Base-by-base conservation (phyloP, 2,113 vertebrate genomes). In the Sphyrna mokarran region DNA sequence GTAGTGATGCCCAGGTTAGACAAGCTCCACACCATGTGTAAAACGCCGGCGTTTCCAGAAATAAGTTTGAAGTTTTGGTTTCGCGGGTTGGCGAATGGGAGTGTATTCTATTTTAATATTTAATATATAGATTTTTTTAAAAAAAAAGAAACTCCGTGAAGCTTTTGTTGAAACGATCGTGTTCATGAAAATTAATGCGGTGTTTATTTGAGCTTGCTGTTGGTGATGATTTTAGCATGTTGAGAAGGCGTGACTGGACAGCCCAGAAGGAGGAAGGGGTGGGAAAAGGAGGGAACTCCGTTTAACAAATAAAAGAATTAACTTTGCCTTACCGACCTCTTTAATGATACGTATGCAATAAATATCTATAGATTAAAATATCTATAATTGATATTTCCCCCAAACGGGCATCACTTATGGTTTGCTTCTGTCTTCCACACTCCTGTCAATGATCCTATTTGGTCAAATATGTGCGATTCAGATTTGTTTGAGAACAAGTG, bases 221-320 rank as follows among this genome's bases (percentile, higher is more conserved):
- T 98, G 98, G 98, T 97, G 98, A 97, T 98, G 97, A 98, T 98
- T 98, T 98, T 97, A 98, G 98, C 98, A 98, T 98, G 98, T 98
- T 98, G 98, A 97, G 97, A 98, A 98, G 99, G 99, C 98, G 98
- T 98, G 98, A 97, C 98, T 97, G 98, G 97, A 97, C 98, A 98
- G 98, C 98, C 98, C 98, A 97, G 98, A 97, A 98, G 98, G 98
- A 98, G 98, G 98, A 98, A 98, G 97, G 98, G 98, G 98, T 97
- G 98, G 98, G 96, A 97, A 97, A 97, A 97, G 98, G 98, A 98
- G 98, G 98, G 98, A 97, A 98, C 97, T 97, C 96, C 96, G 97
- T 98, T 98, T 98, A 98, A 98, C 98, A 98, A 98, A 98, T 98
- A 98, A 98, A 98, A 98, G 97, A 98, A 98, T 98, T 98, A 98